Conservation (phyloP, 2,888 invertebrate species). For the Harpalus rubripes region DNA sequence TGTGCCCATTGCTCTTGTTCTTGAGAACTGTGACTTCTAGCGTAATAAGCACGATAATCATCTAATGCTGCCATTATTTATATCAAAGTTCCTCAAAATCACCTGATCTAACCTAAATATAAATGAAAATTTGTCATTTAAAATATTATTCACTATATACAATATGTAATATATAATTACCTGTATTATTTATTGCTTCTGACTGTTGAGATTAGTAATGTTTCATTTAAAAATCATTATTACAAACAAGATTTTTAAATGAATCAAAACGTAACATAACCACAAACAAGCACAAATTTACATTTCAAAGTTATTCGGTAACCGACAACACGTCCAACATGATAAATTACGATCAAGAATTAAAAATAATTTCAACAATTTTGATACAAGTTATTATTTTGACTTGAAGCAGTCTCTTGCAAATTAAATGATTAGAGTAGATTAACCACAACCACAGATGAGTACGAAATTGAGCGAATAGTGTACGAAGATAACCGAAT, state of each 20-base stretch:
- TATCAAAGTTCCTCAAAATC: constrained; percentile 34
- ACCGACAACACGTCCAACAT: neutral
- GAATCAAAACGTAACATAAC: constrained; percentile 32
- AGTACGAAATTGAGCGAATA: constrained; percentile 41
- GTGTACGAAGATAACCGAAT: constrained; percentile 62
- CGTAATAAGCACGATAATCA: constrained; percentile 68
- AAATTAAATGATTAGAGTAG: too few species aligned
- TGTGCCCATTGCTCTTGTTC: constrained; percentile 66
- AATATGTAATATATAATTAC: constrained; percentile 1
- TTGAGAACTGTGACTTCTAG: constrained; percentile 62
- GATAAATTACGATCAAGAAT: neutral
- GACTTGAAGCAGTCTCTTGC: neutral
- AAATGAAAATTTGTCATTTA: neutral
- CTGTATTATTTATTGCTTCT: neutral
- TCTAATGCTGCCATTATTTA: constrained; percentile 70
- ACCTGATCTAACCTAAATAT: constrained; percentile 62
- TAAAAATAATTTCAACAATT: neutral
- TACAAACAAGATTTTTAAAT: constrained; percentile 23
- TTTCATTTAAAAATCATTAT: constrained; percentile 28
- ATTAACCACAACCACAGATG: too few species aligned
- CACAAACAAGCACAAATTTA: neutral
- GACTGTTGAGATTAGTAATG: neutral
- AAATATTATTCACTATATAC: neutral
- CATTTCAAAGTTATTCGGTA: neutral
- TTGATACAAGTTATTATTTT: constrained; percentile 39